A percentile compares a stretch with the other conserved stretches of the same genome.
Conservation (phyloP, 64 coral and sea anemone species). For the Cladopsammia gracilis region DNA sequence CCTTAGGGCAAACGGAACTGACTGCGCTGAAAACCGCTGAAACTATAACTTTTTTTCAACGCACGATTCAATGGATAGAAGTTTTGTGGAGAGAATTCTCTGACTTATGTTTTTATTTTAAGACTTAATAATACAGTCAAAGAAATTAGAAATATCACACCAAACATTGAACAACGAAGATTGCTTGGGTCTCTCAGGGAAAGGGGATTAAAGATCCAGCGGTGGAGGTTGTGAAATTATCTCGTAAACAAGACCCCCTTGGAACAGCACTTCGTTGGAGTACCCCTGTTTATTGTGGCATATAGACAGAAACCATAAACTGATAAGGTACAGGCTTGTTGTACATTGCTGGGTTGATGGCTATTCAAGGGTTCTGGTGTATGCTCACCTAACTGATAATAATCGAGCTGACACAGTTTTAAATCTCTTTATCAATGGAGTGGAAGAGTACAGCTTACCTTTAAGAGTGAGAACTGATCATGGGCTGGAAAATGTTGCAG, state of each 20-base stretch:
- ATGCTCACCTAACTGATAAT: slow-evolving; percentile 58
- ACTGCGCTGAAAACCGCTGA: too few relatives aligned
- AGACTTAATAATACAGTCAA: slow-evolving; percentile 8
- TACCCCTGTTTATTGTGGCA: slow-evolving; percentile 69
- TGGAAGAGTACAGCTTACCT: slow-evolving; percentile 43
- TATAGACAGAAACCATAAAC: too few relatives aligned
- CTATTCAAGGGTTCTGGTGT: slow-evolving; percentile 66
- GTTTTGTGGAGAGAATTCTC: too few relatives aligned
- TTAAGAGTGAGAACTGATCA: slow-evolving; percentile 30
- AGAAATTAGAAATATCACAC: slow-evolving; percentile 58
- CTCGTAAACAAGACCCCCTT: slow-evolving; percentile 68
- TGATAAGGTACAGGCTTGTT: too few relatives aligned
- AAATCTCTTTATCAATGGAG: slow-evolving; percentile 41
- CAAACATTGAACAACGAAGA: slow-evolving; percentile 77
- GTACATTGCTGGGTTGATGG: too few relatives aligned
- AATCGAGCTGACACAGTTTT: slow-evolving; percentile 20
- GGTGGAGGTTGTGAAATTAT: slow-evolving; percentile 73
- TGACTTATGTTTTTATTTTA: too few relatives aligned
- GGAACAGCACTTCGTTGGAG: slow-evolving; percentile 82
- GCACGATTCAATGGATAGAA: too few relatives aligned
- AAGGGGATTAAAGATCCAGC: slow-evolving; percentile 64
- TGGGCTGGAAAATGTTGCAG: slow-evolving; percentile 62
- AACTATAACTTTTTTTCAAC: too few relatives aligned
- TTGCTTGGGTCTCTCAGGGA: slow-evolving; percentile 74
- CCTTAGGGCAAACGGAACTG: too few relatives aligned